Evolutionary conservation across 2,797 vertebrate species (phyloP).

Genomic region (Acropternis orthonyx): DNA sequence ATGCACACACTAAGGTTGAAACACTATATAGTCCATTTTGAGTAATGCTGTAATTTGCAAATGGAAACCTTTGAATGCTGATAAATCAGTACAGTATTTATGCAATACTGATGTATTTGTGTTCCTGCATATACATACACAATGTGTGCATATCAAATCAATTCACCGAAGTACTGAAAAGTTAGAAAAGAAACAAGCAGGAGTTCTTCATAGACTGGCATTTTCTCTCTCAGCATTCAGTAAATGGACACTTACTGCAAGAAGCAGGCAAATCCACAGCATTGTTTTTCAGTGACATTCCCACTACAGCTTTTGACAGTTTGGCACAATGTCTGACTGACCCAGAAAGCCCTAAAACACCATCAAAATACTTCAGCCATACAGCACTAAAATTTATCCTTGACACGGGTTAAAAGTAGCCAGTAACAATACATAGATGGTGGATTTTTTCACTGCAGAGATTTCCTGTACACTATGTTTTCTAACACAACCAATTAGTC

Average conservation of each 20-base stretch:
- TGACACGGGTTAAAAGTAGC: background rate
- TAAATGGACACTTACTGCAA: fast-evolving
- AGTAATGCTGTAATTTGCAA: background rate
- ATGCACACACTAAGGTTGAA: background rate
- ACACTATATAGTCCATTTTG: background rate
- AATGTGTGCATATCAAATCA: background rate
- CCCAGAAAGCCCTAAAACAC: background rate
- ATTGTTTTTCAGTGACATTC: background rate
- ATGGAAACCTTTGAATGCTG: background rate
- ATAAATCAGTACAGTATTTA: background rate
- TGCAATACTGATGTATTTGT: background rate
- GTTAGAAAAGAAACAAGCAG: background rate
- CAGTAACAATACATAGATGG: background rate
- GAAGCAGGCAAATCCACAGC: background rate
- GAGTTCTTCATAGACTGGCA: background rate
- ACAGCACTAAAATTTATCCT: background rate
- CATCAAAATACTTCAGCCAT: background rate
- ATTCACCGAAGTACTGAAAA: background rate
- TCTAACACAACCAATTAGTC: background rate
- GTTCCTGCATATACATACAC: background rate
- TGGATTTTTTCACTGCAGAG: background rate
- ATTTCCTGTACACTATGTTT: background rate
- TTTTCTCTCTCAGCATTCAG: background rate
- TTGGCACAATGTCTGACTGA: background rate
- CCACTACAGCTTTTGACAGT: background rate